These are phyloP conservation scores for Pseudococcus jackbeardsleyi DNA, from an alignment of 2,888 invertebrate species.

Conservation along the genomic window DNA sequence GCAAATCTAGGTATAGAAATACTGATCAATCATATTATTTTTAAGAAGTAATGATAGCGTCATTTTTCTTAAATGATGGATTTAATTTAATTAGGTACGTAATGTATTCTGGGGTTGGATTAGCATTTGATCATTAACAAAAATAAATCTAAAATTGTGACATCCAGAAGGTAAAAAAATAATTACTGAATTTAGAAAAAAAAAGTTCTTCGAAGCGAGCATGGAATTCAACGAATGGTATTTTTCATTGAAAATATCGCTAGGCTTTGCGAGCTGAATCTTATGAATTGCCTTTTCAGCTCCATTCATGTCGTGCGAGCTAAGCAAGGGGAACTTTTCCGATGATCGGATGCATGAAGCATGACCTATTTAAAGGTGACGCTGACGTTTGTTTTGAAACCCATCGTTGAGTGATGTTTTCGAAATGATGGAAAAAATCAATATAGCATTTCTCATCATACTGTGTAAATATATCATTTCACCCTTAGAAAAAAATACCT, in stretches of 20 bases:
- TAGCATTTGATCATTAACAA: too few relatives aligned
- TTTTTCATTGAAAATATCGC: slow-evolving; percentile 20
- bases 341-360: slow-evolving; percentile 32
- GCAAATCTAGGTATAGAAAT: neutral
- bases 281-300: slow-evolving; percentile 23
- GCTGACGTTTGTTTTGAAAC: slow-evolving; percentile 21
- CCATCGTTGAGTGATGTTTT: neutral
- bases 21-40: neutral
- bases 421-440: slow-evolving; percentile 43
- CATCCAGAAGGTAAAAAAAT: neutral
- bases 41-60: too few relatives aligned
- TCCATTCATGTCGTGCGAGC: slow-evolving; percentile 2
- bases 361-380: slow-evolving; percentile 40
- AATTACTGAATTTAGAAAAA: neutral
- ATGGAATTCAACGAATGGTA: neutral
- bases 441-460: slow-evolving; percentile 6
- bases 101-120: too few relatives aligned
- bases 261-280: neutral
- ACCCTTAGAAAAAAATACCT: neutral
- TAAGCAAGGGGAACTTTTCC: neutral
- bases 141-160: too few relatives aligned
- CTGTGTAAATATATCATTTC: neutral
- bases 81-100: too few relatives aligned
- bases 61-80: too few relatives aligned
- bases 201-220: neutral